Evolutionary conservation across 2,888 invertebrate genomes (phyloP).

Genomic region (Thera obeliscata): DNA sequence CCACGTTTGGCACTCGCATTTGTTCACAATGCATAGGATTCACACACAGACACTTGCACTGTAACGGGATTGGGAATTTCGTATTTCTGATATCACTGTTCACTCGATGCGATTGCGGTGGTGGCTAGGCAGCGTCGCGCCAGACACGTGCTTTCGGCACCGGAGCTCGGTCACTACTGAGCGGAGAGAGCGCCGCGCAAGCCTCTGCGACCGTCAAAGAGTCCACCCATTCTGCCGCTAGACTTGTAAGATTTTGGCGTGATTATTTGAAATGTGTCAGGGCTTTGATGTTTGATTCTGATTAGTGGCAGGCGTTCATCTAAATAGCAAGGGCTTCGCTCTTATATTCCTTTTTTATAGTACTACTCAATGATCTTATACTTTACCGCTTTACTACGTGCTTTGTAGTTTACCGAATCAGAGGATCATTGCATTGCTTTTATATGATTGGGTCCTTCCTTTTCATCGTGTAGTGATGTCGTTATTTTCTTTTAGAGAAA

Average conservation of each 20-base stretch:
- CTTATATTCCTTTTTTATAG: slow-evolving; percentile 2
- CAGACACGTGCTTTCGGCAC: slow-evolving; percentile 58
- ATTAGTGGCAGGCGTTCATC: slow-evolving; percentile 38
- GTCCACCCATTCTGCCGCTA: slow-evolving; percentile 55
- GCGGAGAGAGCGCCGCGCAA: slow-evolving; percentile 64
- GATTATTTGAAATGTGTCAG: slow-evolving; percentile 47
- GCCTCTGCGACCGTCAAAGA: slow-evolving; percentile 69
- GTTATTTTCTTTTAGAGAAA: not conserved
- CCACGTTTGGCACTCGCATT: slow-evolving; percentile 56
- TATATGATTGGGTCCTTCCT: not conserved
- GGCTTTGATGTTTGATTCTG: slow-evolving; percentile 50
- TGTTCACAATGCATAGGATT: slow-evolving; percentile 56
- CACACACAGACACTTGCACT: slow-evolving; percentile 66
- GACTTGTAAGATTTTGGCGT: slow-evolving; percentile 62
- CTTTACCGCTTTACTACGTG: slow-evolving; percentile 13
- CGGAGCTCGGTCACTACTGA: slow-evolving; percentile 67
- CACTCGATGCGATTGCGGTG: slow-evolving; percentile 57
- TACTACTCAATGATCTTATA: slow-evolving; percentile 1
- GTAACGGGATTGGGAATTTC: slow-evolving; percentile 48
- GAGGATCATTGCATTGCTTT: not conserved
- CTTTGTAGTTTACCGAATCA: not conserved
- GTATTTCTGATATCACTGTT: slow-evolving; percentile 65
- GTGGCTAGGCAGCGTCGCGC: slow-evolving; percentile 39
- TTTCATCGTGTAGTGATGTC: not conserved
- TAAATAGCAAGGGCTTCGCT: slow-evolving; percentile 29